phyloP scores from a whole-genome alignment of 2,888 invertebrate species.

The Drosophila mettleri region DNA sequence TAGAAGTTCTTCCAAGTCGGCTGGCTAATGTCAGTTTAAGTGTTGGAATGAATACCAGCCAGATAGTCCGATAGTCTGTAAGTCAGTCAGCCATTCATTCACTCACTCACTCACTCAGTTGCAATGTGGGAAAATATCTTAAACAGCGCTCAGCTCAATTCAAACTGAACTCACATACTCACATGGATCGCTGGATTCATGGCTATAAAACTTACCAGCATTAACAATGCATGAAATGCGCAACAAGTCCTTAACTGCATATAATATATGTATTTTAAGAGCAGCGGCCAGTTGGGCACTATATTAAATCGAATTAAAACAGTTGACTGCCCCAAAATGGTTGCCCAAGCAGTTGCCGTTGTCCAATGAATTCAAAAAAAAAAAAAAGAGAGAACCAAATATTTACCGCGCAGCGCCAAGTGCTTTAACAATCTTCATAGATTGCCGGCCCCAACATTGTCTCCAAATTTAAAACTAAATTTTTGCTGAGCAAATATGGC shows the following conservation, averaged over 20 bases:
- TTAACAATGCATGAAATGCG: slow-evolving; percentile 66
- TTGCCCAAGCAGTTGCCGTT: slow-evolving; percentile 61
- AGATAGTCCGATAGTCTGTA: slow-evolving; percentile 10
- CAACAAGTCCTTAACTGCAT: slow-evolving; percentile 67
- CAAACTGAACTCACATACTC: slow-evolving; percentile 27
- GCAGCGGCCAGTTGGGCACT: not conserved
- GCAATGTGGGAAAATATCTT: slow-evolving; percentile 67
- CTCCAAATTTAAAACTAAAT: not conserved
- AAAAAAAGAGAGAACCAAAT: slow-evolving; percentile 20
- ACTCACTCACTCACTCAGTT: too few species aligned
- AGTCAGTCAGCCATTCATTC: slow-evolving; percentile 20
- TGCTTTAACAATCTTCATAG: slow-evolving; percentile 21
- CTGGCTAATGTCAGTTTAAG: slow-evolving; percentile 79
- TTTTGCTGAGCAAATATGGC: slow-evolving; percentile 4
- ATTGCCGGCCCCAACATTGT: slow-evolving; percentile 13
- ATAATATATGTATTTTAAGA: slow-evolving; percentile 37
- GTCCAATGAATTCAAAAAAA: slow-evolving; percentile 46
- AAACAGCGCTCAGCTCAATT: slow-evolving; percentile 22
- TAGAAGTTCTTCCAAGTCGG: slow-evolving; percentile 61
- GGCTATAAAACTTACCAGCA: slow-evolving; percentile 25
- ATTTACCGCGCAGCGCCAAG: slow-evolving; percentile 4
- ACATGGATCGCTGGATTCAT: slow-evolving; percentile 13
- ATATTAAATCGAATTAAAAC: slow-evolving; percentile 46
- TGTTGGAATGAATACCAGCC: slow-evolving; percentile 69
- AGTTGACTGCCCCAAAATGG: slow-evolving; percentile 57